phyloP scores from a whole-genome alignment of 2,797 vertebrate genomes.

The Tadarida brasiliensis region DNA sequence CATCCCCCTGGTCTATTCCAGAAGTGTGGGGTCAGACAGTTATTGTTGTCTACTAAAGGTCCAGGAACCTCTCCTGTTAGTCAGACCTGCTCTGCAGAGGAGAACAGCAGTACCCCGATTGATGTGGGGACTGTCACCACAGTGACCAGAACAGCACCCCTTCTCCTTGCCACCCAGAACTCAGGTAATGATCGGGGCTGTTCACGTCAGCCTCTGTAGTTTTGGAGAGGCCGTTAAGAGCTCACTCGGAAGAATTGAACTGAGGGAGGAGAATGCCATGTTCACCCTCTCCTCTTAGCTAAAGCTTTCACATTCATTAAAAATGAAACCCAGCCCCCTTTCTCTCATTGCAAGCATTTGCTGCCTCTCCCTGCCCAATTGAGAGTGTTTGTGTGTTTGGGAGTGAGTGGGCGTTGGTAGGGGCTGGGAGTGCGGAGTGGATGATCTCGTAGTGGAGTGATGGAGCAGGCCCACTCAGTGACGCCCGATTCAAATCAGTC shows the following conservation, averaged over 20 bases:
- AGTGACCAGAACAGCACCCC: not conserved
- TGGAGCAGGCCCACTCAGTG: conserved; percentile 47
- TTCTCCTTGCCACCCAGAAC: not conserved
- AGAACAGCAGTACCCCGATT: not conserved
- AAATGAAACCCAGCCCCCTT: not conserved
- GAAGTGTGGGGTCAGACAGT: not conserved
- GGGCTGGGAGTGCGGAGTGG: not conserved
- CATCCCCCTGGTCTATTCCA: not conserved
- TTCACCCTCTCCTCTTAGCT: not conserved
- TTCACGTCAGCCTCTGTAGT: not conserved
- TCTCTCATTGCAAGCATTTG: conserved; percentile 2
- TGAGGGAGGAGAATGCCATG: not conserved
- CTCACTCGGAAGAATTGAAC: not conserved
- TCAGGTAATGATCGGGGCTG: not conserved
- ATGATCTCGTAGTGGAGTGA: conserved; percentile 19
- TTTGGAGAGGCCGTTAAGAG: not conserved
- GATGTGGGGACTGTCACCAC: not conserved
- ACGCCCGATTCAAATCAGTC: conserved; percentile 71
- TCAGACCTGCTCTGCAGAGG: not conserved
- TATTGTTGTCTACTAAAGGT: not conserved
- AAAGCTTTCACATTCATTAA: conserved; percentile 32
- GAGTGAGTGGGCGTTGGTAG: conserved; percentile 49
- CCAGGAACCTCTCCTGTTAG: not conserved
- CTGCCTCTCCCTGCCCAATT: not conserved
- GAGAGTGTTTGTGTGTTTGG: conserved; percentile 51